Conservation (phyloP, 2,113 vertebrate genomes). For the Tricholaema leucomelas region DNA sequence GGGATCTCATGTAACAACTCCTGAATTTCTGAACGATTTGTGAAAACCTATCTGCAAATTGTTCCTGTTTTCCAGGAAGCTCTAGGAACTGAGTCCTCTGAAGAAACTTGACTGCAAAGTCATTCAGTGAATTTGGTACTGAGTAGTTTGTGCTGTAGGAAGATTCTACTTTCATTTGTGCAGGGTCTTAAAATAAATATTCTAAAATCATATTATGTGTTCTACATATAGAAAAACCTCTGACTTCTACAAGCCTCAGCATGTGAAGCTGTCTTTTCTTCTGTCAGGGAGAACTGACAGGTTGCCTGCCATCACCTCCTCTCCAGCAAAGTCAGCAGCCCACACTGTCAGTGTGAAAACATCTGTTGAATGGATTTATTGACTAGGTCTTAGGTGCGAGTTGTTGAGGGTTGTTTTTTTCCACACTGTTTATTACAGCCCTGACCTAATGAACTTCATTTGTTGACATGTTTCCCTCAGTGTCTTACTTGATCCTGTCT, state of each 20-base stretch:
- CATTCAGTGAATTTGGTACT: neutral
- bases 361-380: slow-evolving; percentile 81
- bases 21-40: neutral
- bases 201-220: neutral
- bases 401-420: slow-evolving; percentile 13
- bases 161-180: neutral
- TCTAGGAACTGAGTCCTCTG: neutral
- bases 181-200: neutral
- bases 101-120: neutral
- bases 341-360: slow-evolving; percentile 67
- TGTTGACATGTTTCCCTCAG: slow-evolving; percentile 75
- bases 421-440: slow-evolving; percentile 74
- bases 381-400: slow-evolving; percentile 43
- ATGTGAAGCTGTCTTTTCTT: slow-evolving; percentile 45
- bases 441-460: slow-evolving; percentile 84
- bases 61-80: neutral
- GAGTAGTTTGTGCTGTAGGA: neutral
- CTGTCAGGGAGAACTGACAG: slow-evolving; percentile 55
- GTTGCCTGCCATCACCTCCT: slow-evolving; percentile 63
- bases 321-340: slow-evolving; percentile 28
- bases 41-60: neutral
- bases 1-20: neutral
- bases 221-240: neutral
- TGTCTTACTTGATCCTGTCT: slow-evolving; percentile 71
- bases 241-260: neutral